These are phyloP conservation scores for Sycophila sp. DNA, from an alignment of 1,140 invertebrate genomes.

Conservation along the genomic window DNA sequence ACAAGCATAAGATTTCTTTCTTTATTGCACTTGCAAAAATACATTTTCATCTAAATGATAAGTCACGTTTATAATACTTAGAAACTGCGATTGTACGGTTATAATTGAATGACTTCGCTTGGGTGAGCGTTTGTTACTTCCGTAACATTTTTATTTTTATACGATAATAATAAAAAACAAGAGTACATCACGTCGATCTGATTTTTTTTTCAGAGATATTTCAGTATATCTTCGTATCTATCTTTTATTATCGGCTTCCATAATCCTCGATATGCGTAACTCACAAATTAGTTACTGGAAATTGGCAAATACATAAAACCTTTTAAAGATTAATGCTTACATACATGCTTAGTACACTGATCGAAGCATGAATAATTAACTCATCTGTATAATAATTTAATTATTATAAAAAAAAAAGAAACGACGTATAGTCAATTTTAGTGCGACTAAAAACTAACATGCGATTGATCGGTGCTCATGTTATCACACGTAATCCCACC, in stretches of 20 bases:
- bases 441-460: slow-evolving; percentile 4
- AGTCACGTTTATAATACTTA: slow-evolving; percentile 34
- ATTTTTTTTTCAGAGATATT: background rate
- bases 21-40: slow-evolving; percentile 61
- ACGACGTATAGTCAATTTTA: background rate
- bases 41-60: slow-evolving; percentile 44
- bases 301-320: too few relatives aligned
- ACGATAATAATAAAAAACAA: background rate
- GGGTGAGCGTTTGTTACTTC: background rate
- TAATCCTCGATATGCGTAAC: too few relatives aligned
- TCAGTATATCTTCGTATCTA: background rate
- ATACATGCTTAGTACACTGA: too few relatives aligned
- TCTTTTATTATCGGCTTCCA: too few relatives aligned
- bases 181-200: background rate
- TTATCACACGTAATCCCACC: too few relatives aligned
- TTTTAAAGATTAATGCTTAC: too few relatives aligned
- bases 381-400: slow-evolving; percentile 8
- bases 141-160: background rate
- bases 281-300: too few relatives aligned
- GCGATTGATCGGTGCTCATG: background rate
- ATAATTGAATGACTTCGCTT: background rate
- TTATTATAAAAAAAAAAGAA: background rate
- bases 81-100: slow-evolving; percentile 24
- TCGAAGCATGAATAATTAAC: background rate
- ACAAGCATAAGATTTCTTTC: slow-evolving; percentile 52